phyloP scores from a whole-genome alignment of 2,797 vertebrate species.

The Euphonia xanthogaster region DNA sequence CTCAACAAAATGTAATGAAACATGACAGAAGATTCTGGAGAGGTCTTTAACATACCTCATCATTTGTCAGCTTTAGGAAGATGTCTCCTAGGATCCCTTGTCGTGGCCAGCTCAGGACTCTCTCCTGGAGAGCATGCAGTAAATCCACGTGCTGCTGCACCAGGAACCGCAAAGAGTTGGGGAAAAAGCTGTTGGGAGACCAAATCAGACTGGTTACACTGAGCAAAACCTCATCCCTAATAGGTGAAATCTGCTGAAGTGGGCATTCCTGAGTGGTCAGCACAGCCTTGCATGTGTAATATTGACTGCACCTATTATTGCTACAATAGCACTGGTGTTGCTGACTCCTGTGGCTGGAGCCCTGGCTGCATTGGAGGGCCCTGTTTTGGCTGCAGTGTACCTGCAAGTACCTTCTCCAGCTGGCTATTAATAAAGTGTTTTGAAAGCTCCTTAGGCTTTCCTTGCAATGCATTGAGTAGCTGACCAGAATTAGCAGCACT shows the following conservation, averaged over 20 bases:
- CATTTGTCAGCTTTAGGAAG: slow-evolving; percentile 93
- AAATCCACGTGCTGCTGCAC: slow-evolving; percentile 96
- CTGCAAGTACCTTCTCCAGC: not conserved
- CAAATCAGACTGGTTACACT: not conserved
- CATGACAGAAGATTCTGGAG: not conserved
- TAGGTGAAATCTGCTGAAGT: not conserved
- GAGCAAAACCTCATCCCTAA: not conserved
- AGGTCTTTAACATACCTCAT: slow-evolving; percentile 80
- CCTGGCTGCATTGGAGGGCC: not conserved
- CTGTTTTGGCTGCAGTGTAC: not conserved
- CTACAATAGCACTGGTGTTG: not conserved
- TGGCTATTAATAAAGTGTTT: not conserved
- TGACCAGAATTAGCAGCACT: not conserved
- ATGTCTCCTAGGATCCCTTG: slow-evolving; percentile 97
- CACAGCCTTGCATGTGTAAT: not conserved
- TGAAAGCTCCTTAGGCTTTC: not conserved
- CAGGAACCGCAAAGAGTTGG: slow-evolving; percentile 91
- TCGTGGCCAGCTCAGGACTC: slow-evolving; percentile 91
- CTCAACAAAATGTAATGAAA: not conserved
- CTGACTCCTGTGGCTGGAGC: not conserved
- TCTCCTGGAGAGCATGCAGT: slow-evolving; percentile 91
- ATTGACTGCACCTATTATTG: not conserved
- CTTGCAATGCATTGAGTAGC: not conserved
- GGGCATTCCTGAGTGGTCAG: not conserved
- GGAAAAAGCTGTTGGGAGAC: slow-evolving; percentile 84